phyloP scores from a whole-genome alignment of 2,888 invertebrate species.

The Diaperis boleti region DNA sequence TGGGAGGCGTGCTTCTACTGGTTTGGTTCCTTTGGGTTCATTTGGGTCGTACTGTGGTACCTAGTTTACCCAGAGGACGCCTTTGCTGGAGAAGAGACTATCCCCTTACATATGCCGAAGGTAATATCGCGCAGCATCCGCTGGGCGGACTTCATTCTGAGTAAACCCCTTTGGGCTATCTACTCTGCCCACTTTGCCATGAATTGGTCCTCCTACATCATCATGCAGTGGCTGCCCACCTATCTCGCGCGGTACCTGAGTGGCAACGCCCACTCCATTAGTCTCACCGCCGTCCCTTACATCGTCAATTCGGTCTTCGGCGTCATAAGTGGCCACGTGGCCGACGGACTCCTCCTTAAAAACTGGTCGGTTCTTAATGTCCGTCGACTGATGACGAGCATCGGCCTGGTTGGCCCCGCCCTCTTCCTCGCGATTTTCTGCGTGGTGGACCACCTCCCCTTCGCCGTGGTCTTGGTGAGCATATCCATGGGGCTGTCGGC shows the following conservation, averaged over 20 bases:
- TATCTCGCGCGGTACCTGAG: slow-evolving; percentile 74
- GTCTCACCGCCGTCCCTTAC: slow-evolving; percentile 80
- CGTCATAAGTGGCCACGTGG: slow-evolving; percentile 78
- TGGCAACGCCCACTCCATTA: slow-evolving; percentile 76
- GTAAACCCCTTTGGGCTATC: slow-evolving; percentile 80
- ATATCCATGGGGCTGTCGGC: slow-evolving; percentile 82
- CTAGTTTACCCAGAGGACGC: slow-evolving; percentile 72
- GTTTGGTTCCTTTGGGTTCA: slow-evolving; percentile 76
- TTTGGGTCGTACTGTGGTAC: slow-evolving; percentile 77
- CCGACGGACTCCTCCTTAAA: slow-evolving; percentile 71
- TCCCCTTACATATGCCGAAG: slow-evolving; percentile 72
- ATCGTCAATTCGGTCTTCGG: slow-evolving; percentile 79
- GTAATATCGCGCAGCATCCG: slow-evolving; percentile 69
- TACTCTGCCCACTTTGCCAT: slow-evolving; percentile 83
- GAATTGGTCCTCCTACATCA: slow-evolving; percentile 85
- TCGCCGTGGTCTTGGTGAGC: slow-evolving; percentile 79
- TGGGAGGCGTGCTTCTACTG: slow-evolving; percentile 78
- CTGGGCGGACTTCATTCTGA: slow-evolving; percentile 76
- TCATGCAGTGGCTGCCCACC: slow-evolving; percentile 85
- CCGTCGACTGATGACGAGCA: slow-evolving; percentile 77
- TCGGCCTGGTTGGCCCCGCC: slow-evolving; percentile 80
- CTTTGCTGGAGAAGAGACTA: slow-evolving; percentile 67
- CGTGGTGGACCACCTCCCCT: slow-evolving; percentile 75
- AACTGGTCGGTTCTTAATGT: slow-evolving; percentile 78
- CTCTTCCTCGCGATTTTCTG: slow-evolving; percentile 78